Percentiles rank a stretch among this genome's conserved stretches.
Evolutionary conservation across 64 coral and sea anemone genomes (phyloP).

Genomic region (Anthopleura sola): DNA sequence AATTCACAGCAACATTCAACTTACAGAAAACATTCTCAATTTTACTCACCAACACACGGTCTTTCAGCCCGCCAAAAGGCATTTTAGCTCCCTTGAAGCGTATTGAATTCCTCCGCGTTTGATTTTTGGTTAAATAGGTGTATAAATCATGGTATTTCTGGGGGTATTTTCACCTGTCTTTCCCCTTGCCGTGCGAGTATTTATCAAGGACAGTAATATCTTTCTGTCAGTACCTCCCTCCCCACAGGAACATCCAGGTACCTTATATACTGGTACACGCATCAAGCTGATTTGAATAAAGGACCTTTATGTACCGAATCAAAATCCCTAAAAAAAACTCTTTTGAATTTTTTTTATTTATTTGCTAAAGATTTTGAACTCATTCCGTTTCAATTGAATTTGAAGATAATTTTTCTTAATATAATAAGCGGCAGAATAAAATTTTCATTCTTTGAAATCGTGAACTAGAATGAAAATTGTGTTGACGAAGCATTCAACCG

Average conservation of each 20-base stretch:
- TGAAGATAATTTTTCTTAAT: too few species aligned
- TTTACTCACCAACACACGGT: conserved; percentile 37
- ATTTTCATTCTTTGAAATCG: too few species aligned
- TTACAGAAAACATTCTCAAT: background rate
- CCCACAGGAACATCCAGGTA: background rate
- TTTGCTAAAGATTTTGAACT: background rate
- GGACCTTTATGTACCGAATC: background rate
- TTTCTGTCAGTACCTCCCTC: background rate
- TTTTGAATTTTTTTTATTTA: background rate
- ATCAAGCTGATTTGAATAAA: background rate
- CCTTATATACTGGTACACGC: background rate
- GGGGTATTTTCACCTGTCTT: conserved; percentile 4
- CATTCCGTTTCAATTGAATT: background rate
- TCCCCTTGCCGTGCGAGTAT: background rate
- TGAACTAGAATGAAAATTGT: background rate
- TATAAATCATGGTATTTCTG: background rate
- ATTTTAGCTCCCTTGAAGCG: conserved; percentile 1
- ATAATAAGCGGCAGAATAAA: too few species aligned
- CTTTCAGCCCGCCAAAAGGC: conserved; percentile 37
- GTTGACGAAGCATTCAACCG: background rate
- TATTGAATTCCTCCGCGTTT: background rate
- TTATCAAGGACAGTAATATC: background rate
- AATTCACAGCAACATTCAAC: background rate
- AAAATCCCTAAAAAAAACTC: background rate
- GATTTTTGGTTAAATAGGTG: background rate